Percentiles rank a stretch among this genome's conserved stretches.
phyloP scores from a whole-genome alignment of 2,113 vertebrate genomes.

The Elaphurus davidianus region DNA sequence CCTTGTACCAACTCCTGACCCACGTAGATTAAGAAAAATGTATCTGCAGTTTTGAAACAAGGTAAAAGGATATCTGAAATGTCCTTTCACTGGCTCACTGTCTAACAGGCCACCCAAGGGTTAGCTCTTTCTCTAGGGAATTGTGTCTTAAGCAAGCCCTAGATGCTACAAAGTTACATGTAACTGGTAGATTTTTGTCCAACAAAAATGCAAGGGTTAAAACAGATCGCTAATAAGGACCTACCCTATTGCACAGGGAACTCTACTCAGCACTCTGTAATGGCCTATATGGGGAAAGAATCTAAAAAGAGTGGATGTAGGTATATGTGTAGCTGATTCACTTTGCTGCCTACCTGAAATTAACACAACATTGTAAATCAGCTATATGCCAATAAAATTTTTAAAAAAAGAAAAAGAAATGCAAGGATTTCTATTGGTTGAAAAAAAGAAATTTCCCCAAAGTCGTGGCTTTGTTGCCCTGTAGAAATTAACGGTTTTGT shows the following conservation, averaged over 20 bases:
- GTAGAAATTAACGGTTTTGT: too few relatives aligned
- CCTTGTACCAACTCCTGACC: not conserved
- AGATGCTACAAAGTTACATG: not conserved
- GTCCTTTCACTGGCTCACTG: not conserved
- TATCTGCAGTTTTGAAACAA: not conserved
- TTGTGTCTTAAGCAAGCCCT: fast-evolving
- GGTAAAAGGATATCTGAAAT: not conserved
- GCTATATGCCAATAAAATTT: not conserved
- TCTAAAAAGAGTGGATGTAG: not conserved
- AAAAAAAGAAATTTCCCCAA: not conserved
- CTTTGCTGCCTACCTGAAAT: not conserved
- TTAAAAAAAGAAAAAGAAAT: not conserved
- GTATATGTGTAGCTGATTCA: not conserved
- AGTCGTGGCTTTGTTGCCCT: not conserved
- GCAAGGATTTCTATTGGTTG: not conserved
- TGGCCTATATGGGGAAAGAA: not conserved
- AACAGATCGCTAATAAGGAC: not conserved
- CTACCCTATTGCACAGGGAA: not conserved
- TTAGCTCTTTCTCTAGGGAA: not conserved
- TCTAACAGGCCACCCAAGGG: not conserved
- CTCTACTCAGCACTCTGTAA: not conserved
- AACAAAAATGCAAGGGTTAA: not conserved
- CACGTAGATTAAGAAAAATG: not conserved
- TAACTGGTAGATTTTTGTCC: not conserved
- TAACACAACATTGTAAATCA: not conserved